Percentiles rank a stretch among this genome's conserved stretches.
Evolutionary conservation across 2,888 invertebrate genomes (phyloP).

Genomic region (Tipula confusa): DNA sequence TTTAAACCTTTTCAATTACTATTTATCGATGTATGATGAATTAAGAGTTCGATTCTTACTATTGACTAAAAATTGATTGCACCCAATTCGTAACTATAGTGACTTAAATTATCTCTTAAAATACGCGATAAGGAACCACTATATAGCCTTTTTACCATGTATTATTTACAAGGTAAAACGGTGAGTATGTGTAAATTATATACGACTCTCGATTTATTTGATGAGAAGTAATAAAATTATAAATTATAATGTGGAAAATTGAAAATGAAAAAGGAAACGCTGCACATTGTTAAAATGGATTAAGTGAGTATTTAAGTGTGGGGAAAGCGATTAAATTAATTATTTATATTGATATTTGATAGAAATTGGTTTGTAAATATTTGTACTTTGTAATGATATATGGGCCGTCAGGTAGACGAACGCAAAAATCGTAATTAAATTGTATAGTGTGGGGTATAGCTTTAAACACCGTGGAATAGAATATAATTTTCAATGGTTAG

Average conservation of each 20-base stretch:
- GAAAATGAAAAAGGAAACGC: neutral
- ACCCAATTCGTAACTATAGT: too few relatives aligned
- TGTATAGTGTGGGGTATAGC: too few relatives aligned
- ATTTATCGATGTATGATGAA: neutral
- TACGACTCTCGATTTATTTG: neutral
- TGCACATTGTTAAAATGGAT: neutral
- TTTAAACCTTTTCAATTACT: neutral
- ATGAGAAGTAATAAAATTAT: neutral
- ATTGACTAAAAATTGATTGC: too few relatives aligned
- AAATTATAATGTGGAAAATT: neutral
- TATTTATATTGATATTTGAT: neutral
- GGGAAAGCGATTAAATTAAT: neutral
- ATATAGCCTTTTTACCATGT: neutral
- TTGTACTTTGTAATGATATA: too few relatives aligned
- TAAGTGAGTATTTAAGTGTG: neutral
- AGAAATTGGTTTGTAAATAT: neutral
- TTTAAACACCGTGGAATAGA: too few relatives aligned
- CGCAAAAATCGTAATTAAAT: too few relatives aligned
- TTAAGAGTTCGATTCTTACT: too few relatives aligned
- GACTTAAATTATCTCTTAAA: too few relatives aligned
- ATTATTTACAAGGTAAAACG: too few relatives aligned
- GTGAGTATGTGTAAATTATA: neutral
- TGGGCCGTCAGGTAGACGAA: too few relatives aligned
- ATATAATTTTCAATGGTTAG: too few relatives aligned
- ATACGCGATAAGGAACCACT: neutral